Evolutionary conservation across 2,113 vertebrate genomes (phyloP), one percentile per base, ranked within the genome.

Genomic region (Grus americana): DNA sequence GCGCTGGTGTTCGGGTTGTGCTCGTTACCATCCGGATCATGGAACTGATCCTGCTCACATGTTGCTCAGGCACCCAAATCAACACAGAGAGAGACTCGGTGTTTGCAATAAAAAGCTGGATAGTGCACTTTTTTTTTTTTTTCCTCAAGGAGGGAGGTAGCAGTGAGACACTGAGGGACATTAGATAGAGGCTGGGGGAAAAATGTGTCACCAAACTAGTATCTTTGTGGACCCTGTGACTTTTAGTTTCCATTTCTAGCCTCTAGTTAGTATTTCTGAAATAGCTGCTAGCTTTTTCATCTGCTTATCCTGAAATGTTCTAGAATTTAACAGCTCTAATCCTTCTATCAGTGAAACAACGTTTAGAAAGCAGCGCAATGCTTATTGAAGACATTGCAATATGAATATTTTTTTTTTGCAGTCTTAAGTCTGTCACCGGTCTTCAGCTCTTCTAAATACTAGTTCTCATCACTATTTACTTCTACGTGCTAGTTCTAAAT

Each of bases 1-100:
- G 29, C 1, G 2, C 9, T 2, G 0, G 27, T 8, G 34, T 17
- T 57, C 0, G 1, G 34, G 46, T 10, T 10, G 22, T 13, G 3
- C 40, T 10, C 15, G 0, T 9, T 17, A 50, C 68, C 62, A 44
- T 24, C 44, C 1, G 3, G 44, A n/a, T 23, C 58, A 11, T 26
- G 54, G 75, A 63, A 32, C 11, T 14, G 13, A 16, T 72, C 52
- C 47, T 38, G 20, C 7, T n/a, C 32, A 55, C 65, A 36, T 12
- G 34, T 3, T 34, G 16, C 46, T 19, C 6, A 5, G 58, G 72
- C 80, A 52, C 26, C 26, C 62, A 54, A 81, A 27, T 5, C 40
- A 52, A 14, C 26, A 73, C 26, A 74, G 44, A 26, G 54, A 55
- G 20, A 27, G 7, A 27, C 8, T 24, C 0, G 0, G 9, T n/a